A percentile compares a stretch with the other conserved stretches of the same genome.
Evolutionary conservation across 1,140 invertebrate species (phyloP).

Genomic region (Idris sp.): DNA sequence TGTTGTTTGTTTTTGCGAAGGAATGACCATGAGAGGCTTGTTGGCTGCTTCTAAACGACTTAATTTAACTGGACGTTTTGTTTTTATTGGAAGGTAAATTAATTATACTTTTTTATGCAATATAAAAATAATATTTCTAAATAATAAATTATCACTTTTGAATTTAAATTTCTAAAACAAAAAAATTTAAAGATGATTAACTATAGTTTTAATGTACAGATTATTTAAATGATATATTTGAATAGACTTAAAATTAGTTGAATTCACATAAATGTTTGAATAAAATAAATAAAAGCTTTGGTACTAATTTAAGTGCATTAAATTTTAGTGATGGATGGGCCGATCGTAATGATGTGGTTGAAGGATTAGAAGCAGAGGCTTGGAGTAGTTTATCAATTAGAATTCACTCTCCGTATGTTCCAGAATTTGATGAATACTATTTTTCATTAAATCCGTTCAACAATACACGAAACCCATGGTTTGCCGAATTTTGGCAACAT

Average conservation of each 20-base stretch:
- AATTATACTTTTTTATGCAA: not conserved
- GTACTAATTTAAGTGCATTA: no score
- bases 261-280: no score
- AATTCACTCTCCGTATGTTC: slow-evolving; percentile 85
- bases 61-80: slow-evolving; percentile 82
- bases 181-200: no score
- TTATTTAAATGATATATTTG: no score
- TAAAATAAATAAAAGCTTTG: no score
- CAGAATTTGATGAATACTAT: slow-evolving; percentile 85
- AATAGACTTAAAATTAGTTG: no score
- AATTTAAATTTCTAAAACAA: no score
- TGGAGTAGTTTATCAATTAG: slow-evolving; percentile 86
- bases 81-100: slow-evolving; percentile 84
- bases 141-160: no score
- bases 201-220: no score
- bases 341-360: slow-evolving; percentile 86
- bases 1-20: slow-evolving; percentile 92
- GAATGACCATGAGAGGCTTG: slow-evolving; percentile 84
- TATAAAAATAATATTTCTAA: no score
- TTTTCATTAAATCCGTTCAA: slow-evolving; percentile 82
- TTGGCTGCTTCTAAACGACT: slow-evolving; percentile 82
- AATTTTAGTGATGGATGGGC: slow-evolving; percentile 85
- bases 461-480: slow-evolving; percentile 87
- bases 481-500: slow-evolving; percentile 86
- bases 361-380: slow-evolving; percentile 83